phyloP scores from a whole-genome alignment of 2,113 vertebrate genomes.

The Solenodon paradoxus region DNA sequence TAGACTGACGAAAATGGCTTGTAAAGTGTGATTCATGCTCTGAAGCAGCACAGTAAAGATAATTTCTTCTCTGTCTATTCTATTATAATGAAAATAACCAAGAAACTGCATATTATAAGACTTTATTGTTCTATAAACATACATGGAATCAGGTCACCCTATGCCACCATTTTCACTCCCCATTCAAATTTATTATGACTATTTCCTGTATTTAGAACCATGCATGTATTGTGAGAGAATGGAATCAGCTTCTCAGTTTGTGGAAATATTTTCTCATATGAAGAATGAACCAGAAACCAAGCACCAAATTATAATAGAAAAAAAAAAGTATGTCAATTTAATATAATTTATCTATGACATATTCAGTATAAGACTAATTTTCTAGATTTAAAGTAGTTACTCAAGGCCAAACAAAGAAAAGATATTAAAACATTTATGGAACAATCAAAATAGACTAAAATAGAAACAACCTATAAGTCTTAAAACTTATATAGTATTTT shows the following conservation, averaged over 20 bases:
- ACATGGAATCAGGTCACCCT: constrained; percentile 17
- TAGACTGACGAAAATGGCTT: constrained; percentile 61
- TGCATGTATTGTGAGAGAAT: not conserved
- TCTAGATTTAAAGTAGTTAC: not conserved
- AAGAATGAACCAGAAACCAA: not conserved
- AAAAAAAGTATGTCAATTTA: not conserved
- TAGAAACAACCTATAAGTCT: not conserved
- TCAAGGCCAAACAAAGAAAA: not conserved
- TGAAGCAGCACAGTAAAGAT: constrained; percentile 57
- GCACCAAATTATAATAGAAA: not conserved
- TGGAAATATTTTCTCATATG: not conserved
- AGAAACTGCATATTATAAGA: constrained; percentile 48
- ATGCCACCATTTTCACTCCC: not conserved
- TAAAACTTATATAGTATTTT: no score
- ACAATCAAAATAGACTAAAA: not conserved
- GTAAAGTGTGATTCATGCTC: constrained; percentile 72
- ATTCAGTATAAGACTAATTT: not conserved
- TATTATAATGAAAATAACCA: constrained; percentile 62
- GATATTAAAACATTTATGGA: not conserved
- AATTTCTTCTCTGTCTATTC: constrained; percentile 50
- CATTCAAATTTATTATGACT: not conserved
- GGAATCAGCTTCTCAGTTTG: not conserved
- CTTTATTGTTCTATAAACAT: constrained; percentile 53
- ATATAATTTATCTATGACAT: not conserved
- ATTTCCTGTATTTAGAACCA: not conserved